Conservation (phyloP, 2,113 vertebrate genomes). For the Syngnathus typhle region DNA sequence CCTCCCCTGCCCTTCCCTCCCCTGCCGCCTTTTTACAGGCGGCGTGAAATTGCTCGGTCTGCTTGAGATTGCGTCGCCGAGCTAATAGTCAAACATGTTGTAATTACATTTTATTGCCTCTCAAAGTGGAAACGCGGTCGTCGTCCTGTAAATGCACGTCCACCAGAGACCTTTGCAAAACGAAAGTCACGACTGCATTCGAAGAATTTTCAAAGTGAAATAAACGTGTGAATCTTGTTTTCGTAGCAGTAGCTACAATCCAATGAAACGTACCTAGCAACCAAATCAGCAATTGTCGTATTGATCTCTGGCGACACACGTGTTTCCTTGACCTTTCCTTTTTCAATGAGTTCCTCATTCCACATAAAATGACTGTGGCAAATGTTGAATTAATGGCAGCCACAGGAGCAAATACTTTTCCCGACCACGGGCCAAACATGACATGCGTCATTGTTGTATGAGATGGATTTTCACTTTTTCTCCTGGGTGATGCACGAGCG, state of each 20-base stretch:
- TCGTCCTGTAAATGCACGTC: slow-evolving; percentile 51
- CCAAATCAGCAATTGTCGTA: slow-evolving; percentile 86
- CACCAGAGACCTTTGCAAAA: slow-evolving; percentile 20
- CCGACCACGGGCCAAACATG: slow-evolving; percentile 10
- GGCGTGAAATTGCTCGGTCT: slow-evolving; percentile 62
- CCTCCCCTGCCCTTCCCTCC: not conserved
- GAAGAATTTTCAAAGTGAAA: no score
- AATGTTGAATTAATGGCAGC: not conserved
- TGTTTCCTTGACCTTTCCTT: slow-evolving; percentile 76
- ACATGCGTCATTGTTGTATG: slow-evolving; percentile 30
- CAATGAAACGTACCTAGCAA: slow-evolving; percentile 84
- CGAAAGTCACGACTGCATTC: no score
- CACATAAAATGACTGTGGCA: not conserved
- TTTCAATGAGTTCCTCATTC: not conserved
- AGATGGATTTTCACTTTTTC: slow-evolving; percentile 81
- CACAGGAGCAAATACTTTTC: not conserved
- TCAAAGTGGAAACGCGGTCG: slow-evolving; percentile 56
- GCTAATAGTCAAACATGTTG: slow-evolving; percentile 67
- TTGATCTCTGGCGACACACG: slow-evolving; percentile 78
- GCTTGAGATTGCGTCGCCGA: slow-evolving; percentile 58
- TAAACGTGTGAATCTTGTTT: no score
- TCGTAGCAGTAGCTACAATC: slow-evolving; percentile 65
- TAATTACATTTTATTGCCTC: slow-evolving; percentile 70
- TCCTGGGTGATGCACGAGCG: slow-evolving; percentile 74
- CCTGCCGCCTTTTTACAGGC: slow-evolving; percentile 51